Evolutionary conservation across 92 coral and sea anemone species (phyloP), one percentile per base, ranked within the genome.

Genomic region (Parazoanthus atlanticus): DNA sequence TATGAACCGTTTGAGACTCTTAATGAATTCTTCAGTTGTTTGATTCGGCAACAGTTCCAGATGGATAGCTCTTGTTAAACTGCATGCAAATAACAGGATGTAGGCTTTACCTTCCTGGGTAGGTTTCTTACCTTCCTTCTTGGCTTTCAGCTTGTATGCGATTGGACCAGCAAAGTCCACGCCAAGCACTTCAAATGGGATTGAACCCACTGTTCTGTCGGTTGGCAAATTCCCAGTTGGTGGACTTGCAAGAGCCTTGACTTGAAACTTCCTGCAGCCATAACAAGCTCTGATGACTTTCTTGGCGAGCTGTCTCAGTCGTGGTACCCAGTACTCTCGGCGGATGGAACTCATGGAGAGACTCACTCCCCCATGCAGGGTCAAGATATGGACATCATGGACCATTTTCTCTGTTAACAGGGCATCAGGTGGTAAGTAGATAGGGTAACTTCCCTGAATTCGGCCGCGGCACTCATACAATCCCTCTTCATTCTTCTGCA

Each of bases 331-430:
- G 64, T 89, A 89, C 30, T 84, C n/a, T 61, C 81, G 66, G 58
- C 91, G 85, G 74, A 81, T 26, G 25, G 1, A 29, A 43, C 85
- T 33, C 93, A 88, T 91, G 74, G 91, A 74, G 38, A 89, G 76
- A 34, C 88, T 87, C 30, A 89, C 86, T 89, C 94, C 92, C 84
- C 91, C 89, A 67, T 91, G 94, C 38, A 89, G 80, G 43, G 82
- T 78, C 36, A 11, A 74, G 19, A 17, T 69, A 70, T 85, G 91
- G 17, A 89, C 87, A 40, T 91, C 86, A 80, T 76, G 76, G 34
- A 88, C 90, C 58, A 89, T 43, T 81, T 89, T 91, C 34, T 85
- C 76, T 2, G 89, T 64, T 10, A 89, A 69, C 71, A 77, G 29
- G 61, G 41, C 70, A 52, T 82, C 76, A 23, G 56, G 74, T 26